phyloP scores from a whole-genome alignment of 2,888 invertebrate genomes.

The Liodrosophila aerea region DNA sequence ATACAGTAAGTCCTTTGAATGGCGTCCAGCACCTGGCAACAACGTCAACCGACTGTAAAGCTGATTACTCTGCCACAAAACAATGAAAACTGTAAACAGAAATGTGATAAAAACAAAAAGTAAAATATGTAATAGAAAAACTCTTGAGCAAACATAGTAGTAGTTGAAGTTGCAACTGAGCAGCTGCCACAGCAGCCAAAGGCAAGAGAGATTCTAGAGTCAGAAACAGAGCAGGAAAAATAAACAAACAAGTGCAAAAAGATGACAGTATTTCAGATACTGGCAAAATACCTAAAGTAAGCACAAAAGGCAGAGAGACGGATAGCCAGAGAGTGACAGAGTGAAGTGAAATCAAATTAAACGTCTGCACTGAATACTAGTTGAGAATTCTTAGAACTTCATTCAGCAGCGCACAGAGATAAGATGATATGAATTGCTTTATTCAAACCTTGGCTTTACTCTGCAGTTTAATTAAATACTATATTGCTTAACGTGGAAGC shows the following conservation, averaged over 20 bases:
- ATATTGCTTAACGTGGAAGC: neutral
- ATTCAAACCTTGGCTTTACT: no score
- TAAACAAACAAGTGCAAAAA: neutral
- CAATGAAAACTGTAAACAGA: constrained; percentile 15
- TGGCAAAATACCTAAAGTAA: constrained; percentile 11
- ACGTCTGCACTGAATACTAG: no score
- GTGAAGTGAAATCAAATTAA: neutral
- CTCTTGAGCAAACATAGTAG: constrained; percentile 3
- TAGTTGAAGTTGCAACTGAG: constrained; percentile 8
- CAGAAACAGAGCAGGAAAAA: neutral
- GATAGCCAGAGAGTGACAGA: neutral
- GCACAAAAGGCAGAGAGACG: neutral
- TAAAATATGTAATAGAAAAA: neutral
- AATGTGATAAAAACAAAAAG: constrained; percentile 12
- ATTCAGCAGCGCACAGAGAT: no score
- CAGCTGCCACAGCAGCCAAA: constrained; percentile 5
- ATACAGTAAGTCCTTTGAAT: constrained; percentile 35
- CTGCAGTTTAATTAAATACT: neutral
- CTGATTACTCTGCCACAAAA: constrained; percentile 38
- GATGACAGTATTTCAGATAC: constrained; percentile 17
- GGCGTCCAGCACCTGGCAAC: constrained; percentile 42
- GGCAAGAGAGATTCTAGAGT: neutral
- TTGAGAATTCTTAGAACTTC: no score
- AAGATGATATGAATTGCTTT: no score
- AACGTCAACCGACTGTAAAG: constrained; percentile 30